phyloP scores from a whole-genome alignment of 2,888 invertebrate genomes.

The Troglohyphantes excavatus region DNA sequence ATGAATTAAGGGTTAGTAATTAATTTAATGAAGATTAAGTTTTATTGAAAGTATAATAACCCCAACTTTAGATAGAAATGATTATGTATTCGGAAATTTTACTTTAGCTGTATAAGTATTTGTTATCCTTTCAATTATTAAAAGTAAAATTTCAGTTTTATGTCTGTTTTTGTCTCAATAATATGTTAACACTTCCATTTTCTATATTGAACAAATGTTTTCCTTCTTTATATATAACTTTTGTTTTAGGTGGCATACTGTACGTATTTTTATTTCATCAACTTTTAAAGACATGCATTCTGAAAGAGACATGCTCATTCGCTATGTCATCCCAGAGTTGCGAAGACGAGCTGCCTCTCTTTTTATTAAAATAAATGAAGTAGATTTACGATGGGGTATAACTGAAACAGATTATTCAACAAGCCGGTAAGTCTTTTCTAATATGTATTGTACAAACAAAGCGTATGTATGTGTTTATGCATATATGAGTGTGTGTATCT shows the following conservation, averaged over 20 bases:
- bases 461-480: no score
- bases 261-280: conserved; percentile 84
- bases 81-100: no score
- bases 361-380: conserved; percentile 82
- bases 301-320: conserved; percentile 83
- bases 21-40: no score
- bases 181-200: background rate
- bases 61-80: no score
- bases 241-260: conserved; percentile 82
- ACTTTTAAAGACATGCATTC: conserved; percentile 84
- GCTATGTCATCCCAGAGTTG: conserved; percentile 84
- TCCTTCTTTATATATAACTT: background rate
- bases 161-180: background rate
- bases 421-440: conserved; percentile 81
- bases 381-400: conserved; percentile 84
- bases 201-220: background rate
- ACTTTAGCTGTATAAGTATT: no score
- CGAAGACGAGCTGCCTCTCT: conserved; percentile 82
- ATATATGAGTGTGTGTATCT: no score
- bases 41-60: no score
- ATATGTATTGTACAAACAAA: no score
- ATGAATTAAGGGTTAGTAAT: no score
- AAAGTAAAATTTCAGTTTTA: background rate
- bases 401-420: conserved; percentile 82
- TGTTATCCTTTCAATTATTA: no score